Evolutionary conservation across 2,113 vertebrate species (phyloP).

Genomic region (Gavialis gangeticus): DNA sequence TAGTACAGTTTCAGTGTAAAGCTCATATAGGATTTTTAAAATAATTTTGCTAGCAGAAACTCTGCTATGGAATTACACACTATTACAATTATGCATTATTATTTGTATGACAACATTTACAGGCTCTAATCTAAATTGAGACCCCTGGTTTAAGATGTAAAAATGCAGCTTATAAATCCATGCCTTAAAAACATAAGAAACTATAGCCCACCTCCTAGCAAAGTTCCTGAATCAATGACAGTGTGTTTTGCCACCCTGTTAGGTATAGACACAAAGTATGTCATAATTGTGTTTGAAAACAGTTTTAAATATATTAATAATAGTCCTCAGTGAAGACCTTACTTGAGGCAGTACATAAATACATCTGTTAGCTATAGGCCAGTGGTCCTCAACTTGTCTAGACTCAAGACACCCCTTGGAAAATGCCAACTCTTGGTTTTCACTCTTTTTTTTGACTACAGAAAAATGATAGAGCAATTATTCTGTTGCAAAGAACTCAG

Average conservation of each 20-base stretch:
- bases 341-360: neutral
- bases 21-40: neutral
- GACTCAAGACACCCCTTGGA: no score
- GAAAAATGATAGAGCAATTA: no score
- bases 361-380: neutral
- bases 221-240: neutral
- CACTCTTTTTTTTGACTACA: no score
- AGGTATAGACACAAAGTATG: neutral
- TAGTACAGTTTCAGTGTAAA: neutral
- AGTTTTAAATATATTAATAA: neutral
- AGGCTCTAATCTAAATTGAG: neutral
- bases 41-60: neutral
- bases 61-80: neutral
- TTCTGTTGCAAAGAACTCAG: no score
- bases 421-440: no score
- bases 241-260: neutral
- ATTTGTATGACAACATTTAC: neutral
- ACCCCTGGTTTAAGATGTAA: neutral
- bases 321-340: neutral
- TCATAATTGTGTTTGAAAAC: neutral
- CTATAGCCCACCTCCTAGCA: accelerated
- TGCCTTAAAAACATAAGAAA: neutral
- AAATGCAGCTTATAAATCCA: neutral
- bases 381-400: no score
- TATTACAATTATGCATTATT: neutral